Evolutionary conservation across 2,797 vertebrate species (phyloP).

Genomic region (Neosalanx taihuensis): DNA sequence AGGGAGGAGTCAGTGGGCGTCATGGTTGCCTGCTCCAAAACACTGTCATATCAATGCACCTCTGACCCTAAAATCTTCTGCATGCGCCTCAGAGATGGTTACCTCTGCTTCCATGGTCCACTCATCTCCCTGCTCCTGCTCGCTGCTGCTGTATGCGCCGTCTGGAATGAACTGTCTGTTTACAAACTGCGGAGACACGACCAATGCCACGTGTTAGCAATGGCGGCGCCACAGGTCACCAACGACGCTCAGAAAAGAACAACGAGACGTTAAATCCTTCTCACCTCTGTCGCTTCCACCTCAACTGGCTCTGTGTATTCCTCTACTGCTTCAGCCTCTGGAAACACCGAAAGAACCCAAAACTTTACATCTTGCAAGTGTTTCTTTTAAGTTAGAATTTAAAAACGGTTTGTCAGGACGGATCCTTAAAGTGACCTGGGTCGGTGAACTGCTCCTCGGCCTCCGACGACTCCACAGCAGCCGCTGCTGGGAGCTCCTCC

Average conservation of each 20-base stretch:
- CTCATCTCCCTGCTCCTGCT: slow-evolving; percentile 92
- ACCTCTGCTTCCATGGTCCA: slow-evolving; percentile 82
- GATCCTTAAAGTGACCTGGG: slow-evolving; percentile 68
- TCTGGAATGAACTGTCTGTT: slow-evolving; percentile 99
- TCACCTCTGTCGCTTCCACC: slow-evolving; percentile 94
- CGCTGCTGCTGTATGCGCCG: slow-evolving; percentile 85
- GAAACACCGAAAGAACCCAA: slow-evolving; percentile 23
- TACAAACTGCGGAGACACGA: slow-evolving; percentile 81
- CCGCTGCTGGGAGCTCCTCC: slow-evolving; percentile 43
- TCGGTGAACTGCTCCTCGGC: slow-evolving; percentile 82
- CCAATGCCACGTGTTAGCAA: slow-evolving; percentile 12
- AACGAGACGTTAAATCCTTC: neutral
- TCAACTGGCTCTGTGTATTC: slow-evolving; percentile 89
- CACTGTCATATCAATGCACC: neutral
- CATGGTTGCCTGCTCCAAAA: neutral
- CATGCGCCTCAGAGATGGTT: slow-evolving; percentile 8
- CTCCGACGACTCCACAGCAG: slow-evolving; percentile 61
- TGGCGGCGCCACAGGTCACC: neutral
- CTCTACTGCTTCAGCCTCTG: slow-evolving; percentile 87
- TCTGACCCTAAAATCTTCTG: neutral
- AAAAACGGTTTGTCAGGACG: slow-evolving; percentile 20
- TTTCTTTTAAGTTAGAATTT: neutral
- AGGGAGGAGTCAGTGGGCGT: neutral
- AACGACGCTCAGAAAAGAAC: slow-evolving; percentile 18
- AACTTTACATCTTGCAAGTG: neutral